Base-by-base conservation (phyloP, 2,888 invertebrate genomes). In the Idaea aversata region DNA sequence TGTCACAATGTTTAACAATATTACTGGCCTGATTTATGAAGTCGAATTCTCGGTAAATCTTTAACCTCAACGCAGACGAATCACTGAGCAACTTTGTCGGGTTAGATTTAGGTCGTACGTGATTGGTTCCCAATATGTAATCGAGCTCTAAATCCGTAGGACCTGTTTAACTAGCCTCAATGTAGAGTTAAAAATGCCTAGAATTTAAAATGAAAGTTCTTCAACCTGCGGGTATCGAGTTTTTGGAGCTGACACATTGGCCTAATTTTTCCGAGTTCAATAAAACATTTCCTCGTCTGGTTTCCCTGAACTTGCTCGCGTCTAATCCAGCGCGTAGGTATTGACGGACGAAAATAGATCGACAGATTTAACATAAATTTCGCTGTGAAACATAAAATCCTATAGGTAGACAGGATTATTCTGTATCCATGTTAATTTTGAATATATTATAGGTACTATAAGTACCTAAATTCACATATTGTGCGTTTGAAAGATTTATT, bases 271-370 rank as follows among this genome's bases (percentile, higher is more conserved):
- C 75, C 67, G 77, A 80, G 86, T 85, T 85, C 83, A 83, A 86
- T 87, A 88, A 84, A 86, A 85, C 84, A 85, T 86, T 85, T 84
- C 83, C 84, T 77, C 79, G 81, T 82, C 85, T 83, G 79, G 79
- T 88, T 90, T 90, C 89, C 90, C 83, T 90, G 91, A 91, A 91
- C 90, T 90, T 91, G 90, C 83, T 75, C 86, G 83, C 79, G 77
- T 76, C 74, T 79, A 80, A 78, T 73, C 76, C 73, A 78, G 78
- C 78, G 78, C 75, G 77, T 73, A 72, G 74, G 47, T 47, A 47
- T 47, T 75, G 72, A 68, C 70, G 73, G 35, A 73, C 82, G 36
- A 76, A 86, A 87, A 87, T 87, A 87, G 85, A 82, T 75, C 72
- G 73, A 47, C 75, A 73, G 77, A 77, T 76, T 70, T 65, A 74